Evolutionary conservation across 2,797 vertebrate species (phyloP), one percentile per base, ranked within the genome.

Genomic region (Trachops cirrhosus): DNA sequence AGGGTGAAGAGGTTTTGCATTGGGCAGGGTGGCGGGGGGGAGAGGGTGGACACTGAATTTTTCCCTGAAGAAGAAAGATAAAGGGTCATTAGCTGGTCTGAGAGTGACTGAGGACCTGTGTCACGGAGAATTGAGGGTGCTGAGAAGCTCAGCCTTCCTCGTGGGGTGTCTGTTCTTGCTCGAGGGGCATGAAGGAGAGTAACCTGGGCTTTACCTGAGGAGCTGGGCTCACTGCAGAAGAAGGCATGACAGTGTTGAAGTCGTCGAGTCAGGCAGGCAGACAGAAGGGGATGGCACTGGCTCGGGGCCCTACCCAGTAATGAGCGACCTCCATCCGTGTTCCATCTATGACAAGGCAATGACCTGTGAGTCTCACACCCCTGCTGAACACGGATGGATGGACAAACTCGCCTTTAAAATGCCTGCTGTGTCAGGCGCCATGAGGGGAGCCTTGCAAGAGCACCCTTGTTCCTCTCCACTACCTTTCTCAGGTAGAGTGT

Each of bases 281-380:
- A 19, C 0, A 1, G 46, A 22, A 24, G 26, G 21, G 46, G 59
- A 11, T 46, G 44, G 6, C 29, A n/a, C 14, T 41, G 26, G 70
- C 9, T 18, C 1, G 1, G 16, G 0, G 6, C 6, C 16, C 19
- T 6, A 1, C 4, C 22, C 15, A 29, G 1, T 32, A 4, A 52
- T 3, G 41, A 64, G 44, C 34, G 29, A 24, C 6, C 21, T 24
- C 70, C 34, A 9, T 7, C 8, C 5, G 1, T 39, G 54, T 34
- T 34, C 1, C 2, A 1, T 11, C 16, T 4, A 21, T 21, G 37
- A 26, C 11, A 3, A 29, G 75, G 34, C 19, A 37, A 80, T 21
- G 70, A 24, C 21, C 44, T 14, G 2, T 5, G 6, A 41, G 52
- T 41, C 3, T 29, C 26, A 1, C 11, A 0, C 1, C 87, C 46